These are phyloP conservation scores for Pogonognathellus flavescens DNA, from an alignment of 1,140 invertebrate genomes.

Conservation along the genomic window DNA sequence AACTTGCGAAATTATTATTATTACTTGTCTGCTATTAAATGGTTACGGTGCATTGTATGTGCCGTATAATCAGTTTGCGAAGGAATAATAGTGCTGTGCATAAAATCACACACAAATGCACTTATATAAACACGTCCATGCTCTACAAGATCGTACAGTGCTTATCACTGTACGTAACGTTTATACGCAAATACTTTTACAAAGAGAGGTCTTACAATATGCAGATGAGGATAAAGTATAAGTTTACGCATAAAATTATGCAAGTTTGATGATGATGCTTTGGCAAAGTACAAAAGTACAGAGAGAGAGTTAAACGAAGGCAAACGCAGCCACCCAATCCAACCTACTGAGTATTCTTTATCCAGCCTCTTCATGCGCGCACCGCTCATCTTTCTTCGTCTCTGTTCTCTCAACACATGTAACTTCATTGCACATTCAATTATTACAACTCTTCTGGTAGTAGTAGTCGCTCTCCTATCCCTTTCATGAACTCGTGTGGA, in stretches of 20 bases:
- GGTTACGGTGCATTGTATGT: too few relatives aligned
- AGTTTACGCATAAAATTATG: slow-evolving; percentile 10
- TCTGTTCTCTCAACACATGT: neutral
- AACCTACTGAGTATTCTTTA: slow-evolving; percentile 49
- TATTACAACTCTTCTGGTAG: neutral
- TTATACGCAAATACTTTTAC: too few relatives aligned
- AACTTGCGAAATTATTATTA: too few relatives aligned
- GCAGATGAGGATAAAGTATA: neutral
- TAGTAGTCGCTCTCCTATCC: neutral
- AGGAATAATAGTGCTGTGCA: too few relatives aligned
- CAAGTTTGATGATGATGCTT: slow-evolving; percentile 8
- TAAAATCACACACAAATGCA: too few relatives aligned
- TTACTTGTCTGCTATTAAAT: too few relatives aligned
- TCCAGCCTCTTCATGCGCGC: slow-evolving; percentile 52
- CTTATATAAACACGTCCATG: too few relatives aligned
- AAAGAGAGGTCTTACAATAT: too few relatives aligned
- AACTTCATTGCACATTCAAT: slow-evolving; percentile 35
- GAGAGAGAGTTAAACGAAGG: neutral
- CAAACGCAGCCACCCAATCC: slow-evolving; percentile 40
- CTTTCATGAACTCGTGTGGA: neutral
- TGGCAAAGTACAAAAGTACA: neutral
- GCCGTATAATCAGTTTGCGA: too few relatives aligned
- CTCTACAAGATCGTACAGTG: too few relatives aligned
- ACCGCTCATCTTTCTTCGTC: slow-evolving; percentile 34
- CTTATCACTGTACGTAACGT: too few relatives aligned